A percentile compares a stretch with the other conserved stretches of the same genome.
Evolutionary conservation across 2,797 vertebrate species (phyloP).

Genomic region (Sorex maritimensis): DNA sequence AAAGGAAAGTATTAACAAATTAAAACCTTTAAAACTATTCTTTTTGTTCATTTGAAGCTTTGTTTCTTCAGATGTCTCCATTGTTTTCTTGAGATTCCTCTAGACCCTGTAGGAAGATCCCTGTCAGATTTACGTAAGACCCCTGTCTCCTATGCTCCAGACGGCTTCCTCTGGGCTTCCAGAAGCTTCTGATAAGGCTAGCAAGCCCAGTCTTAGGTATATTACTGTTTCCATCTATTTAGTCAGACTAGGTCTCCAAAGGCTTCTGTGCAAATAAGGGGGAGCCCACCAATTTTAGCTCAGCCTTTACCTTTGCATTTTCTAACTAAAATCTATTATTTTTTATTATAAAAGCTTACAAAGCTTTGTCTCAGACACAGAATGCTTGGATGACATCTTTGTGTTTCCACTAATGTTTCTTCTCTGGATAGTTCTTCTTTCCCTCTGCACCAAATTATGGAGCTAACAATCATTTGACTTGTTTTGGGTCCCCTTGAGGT

Average conservation of each 20-base stretch:
- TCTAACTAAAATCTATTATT: not conserved
- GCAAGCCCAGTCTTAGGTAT: too few relatives aligned
- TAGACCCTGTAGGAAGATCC: not conserved
- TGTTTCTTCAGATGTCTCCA: not conserved
- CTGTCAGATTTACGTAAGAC: not conserved
- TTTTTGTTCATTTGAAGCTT: not conserved
- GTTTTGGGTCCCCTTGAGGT: not conserved
- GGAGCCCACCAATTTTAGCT: not conserved
- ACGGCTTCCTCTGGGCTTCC: not conserved
- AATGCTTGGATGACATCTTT: not conserved
- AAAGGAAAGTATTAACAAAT: not conserved
- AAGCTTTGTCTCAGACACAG: slow-evolving; percentile 2
- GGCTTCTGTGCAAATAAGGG: not conserved
- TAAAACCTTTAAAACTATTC: not conserved
- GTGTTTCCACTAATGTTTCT: not conserved
- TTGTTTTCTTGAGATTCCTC: not conserved
- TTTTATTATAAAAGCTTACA: not conserved
- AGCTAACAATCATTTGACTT: not conserved
- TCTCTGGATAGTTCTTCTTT: rapidly evolving
- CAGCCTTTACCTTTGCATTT: not conserved
- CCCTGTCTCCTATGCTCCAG: not conserved
- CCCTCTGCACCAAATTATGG: not conserved
- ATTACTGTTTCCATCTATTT: not conserved
- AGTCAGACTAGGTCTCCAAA: not conserved
- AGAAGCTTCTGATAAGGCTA: too few relatives aligned